phyloP scores from a whole-genome alignment of 2,113 vertebrate species.

The Labrus mixtus region DNA sequence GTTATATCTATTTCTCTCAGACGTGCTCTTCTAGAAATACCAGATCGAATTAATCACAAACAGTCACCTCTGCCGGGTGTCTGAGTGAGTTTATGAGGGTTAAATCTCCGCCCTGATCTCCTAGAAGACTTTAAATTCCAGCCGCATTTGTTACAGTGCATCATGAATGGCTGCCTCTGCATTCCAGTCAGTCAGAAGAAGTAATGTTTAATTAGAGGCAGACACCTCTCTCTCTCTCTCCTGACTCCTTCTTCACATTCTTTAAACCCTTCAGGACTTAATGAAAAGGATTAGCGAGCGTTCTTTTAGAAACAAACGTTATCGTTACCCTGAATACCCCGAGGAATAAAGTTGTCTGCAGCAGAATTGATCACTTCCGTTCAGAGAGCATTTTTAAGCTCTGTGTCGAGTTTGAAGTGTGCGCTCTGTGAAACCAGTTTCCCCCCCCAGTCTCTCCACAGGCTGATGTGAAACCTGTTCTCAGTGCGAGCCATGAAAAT shows the following conservation, averaged over 20 bases:
- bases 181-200: slow-evolving; percentile 11
- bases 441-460: accelerated
- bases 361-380: neutral
- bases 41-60: too few relatives aligned
- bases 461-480: slow-evolving; percentile 7
- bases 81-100: neutral
- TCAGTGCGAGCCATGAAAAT: neutral
- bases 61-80: too few relatives aligned
- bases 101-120: too few relatives aligned
- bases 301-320: neutral
- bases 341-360: too few relatives aligned
- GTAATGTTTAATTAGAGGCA: slow-evolving; percentile 1
- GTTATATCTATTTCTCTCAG: too few relatives aligned
- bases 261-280: neutral
- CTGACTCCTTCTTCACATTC: neutral
- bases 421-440: neutral
- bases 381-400: neutral
- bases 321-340: too few relatives aligned
- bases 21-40: too few relatives aligned
- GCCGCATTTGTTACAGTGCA: neutral
- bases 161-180: slow-evolving; percentile 14
- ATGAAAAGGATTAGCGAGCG: neutral
- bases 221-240: neutral
- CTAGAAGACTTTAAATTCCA: slow-evolving; percentile 15
- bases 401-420: neutral